Evolutionary conservation across 2,888 invertebrate species (phyloP), one percentile per base, ranked within the genome.

Genomic region (Amorpha juglandis): DNA sequence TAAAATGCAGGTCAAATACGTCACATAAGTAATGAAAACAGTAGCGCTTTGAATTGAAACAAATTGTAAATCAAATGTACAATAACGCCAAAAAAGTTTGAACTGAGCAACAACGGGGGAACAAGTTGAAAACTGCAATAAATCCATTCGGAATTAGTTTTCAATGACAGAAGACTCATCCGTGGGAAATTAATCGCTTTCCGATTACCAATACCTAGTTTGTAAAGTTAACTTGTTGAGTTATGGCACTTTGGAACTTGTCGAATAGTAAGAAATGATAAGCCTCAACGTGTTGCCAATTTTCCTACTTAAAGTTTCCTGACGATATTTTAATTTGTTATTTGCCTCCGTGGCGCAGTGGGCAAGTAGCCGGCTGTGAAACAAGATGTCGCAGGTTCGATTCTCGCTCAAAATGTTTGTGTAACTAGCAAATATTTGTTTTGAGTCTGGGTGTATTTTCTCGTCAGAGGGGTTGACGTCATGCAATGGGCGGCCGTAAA

Each of bases 111-210:
- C 58, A 58, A 19, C 58, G 58, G 12, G 58, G 19, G 12, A 19
- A 42, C 58, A 58, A 77, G 77, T 81, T 80, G 74, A 77, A 81
- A 86, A 84, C 81, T 79, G 79, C 76, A 78, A 86, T 88, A 85
- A 87, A 88, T 87, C 82, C 73, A 63, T 72, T 72, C 69, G 76
- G 82, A 87, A 88, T 88, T 87, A 86, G 84, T 87, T 87, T 85
- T 78, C 81, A 80, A 80, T 78, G 81, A 86, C 84, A 81, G 83
- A 83, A 83, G 78, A 86, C 81, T 86, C 83, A 86, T 86, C 85
- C 80, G 72, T 72, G 73, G 81, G 81, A 79, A 80, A 86, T 86
- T 86, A 83, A 87, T 88, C 78, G 87, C 80, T 81, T 80, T 81
- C 76, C 84, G 81, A 87, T 87, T 81, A 84, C 81, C 82, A 77